These are phyloP conservation scores for Calameuta filiformis DNA, from an alignment of 2,888 invertebrate genomes.

Conservation along the genomic window DNA sequence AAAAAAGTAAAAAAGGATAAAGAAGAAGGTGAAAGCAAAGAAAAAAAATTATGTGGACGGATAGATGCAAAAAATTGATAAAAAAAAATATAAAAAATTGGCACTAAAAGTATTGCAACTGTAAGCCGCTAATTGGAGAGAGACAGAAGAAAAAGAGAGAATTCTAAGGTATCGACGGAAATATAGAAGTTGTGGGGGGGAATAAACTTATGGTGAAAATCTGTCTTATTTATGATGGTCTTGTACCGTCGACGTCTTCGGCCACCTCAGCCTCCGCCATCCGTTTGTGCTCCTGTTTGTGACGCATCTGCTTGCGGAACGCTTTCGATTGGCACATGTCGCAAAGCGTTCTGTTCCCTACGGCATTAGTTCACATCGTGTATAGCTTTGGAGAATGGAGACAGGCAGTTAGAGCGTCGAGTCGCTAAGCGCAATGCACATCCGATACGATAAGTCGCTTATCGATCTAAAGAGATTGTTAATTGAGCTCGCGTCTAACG, in stretches of 20 bases:
- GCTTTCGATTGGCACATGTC: constrained; percentile 85
- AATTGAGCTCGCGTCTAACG: too few relatives aligned
- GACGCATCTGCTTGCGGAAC: constrained; percentile 74
- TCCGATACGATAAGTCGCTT: too few relatives aligned
- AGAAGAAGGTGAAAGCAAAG: background rate
- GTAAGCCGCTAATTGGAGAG: constrained; percentile 25
- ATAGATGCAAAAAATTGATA: constrained; percentile 6
- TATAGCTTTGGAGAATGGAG: constrained; percentile 13
- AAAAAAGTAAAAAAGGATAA: background rate
- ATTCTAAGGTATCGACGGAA: constrained; percentile 10
- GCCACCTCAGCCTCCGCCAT: constrained; percentile 63
- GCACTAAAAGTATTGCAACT: constrained; percentile 8
- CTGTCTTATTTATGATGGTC: constrained; percentile 4
- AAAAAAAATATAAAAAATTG: constrained; percentile 11
- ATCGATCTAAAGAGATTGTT: too few relatives aligned
- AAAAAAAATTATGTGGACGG: too few relatives aligned
- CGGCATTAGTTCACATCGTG: constrained; percentile 56
- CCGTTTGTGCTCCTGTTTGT: constrained; percentile 71
- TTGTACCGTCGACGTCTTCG: constrained; percentile 64
- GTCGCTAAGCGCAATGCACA: background rate
- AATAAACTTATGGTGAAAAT: background rate
- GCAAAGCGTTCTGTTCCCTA: constrained; percentile 93
- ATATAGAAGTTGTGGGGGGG: background rate
- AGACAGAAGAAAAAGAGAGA: constrained; percentile 24
- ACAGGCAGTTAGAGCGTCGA: background rate